Base-by-base conservation (phyloP, 2,797 vertebrate species). In the Merluccius polli region DNA sequence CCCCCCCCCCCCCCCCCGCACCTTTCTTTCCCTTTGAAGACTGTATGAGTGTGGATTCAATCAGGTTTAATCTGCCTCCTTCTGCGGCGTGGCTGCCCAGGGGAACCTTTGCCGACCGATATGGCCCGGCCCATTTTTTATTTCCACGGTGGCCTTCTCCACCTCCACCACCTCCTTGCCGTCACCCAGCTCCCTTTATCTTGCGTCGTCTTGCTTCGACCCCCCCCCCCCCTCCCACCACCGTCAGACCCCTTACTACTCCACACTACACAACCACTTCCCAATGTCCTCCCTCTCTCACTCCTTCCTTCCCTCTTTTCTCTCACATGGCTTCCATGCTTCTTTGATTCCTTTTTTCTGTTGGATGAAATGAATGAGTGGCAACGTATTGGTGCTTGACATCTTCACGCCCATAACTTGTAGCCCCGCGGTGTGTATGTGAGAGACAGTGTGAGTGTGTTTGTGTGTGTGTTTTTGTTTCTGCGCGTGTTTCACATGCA, bases 51-150 rank as follows among this genome's bases (percentile, higher is more conserved):
- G 78, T 83, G 77, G 83, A 86, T 87, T 86, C 80, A 89, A 82
- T 88, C 84, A 77, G 71, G 71, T 87, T 87, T 87, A 80, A 80
- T 87, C 81, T 83, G 73, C 65, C 48, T 81, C 65, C 74, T 71
- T 81, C 75, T 81, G 73, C 44, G 76, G 72, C 52, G 76, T 75
- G 70, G 33, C 73, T 4, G 4, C 33, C 82, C 73, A 63, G 41
- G 77, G 82, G 81, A 75, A 75, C 65, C 77, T 78, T 48, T 27
- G 76, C 30, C 85, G 70, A 77, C 36, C 36, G 75, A 79, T 81
- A 65, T 78, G 76, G 16, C 52, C 59, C 69, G 72, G 72, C 30
- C 36, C 41, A 3, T 6, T 77, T 84, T 81, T 77, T 76, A 75
- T 79, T 73, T 73, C 59, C 74, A 75, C 29, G 63, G 77, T 78